These are phyloP conservation scores for Plagodis pulveraria DNA, from an alignment of 2,888 invertebrate species.

Conservation along the genomic window DNA sequence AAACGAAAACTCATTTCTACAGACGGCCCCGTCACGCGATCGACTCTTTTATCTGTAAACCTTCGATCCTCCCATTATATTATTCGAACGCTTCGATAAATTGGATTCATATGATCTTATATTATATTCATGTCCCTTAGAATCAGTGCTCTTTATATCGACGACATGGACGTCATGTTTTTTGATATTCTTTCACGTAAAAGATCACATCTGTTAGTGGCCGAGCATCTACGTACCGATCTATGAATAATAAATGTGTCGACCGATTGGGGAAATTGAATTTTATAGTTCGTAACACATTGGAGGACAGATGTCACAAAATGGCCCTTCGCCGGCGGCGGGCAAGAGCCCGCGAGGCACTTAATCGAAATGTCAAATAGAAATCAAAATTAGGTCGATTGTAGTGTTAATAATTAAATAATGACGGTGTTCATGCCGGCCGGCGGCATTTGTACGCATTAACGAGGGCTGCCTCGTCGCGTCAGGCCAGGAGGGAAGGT, in stretches of 20 bases:
- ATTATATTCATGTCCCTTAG: constrained; percentile 71
- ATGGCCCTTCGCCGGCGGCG: constrained; percentile 73
- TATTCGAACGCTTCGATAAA: constrained; percentile 52
- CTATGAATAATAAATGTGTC: constrained; percentile 84
- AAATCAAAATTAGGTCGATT: constrained; percentile 85
- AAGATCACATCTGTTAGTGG: constrained; percentile 83
- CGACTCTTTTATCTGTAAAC: constrained; percentile 49
- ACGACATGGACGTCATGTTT: constrained; percentile 69
- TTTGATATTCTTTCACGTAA: constrained; percentile 82
- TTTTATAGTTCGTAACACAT: constrained; percentile 84
- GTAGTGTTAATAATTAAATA: constrained; percentile 84
- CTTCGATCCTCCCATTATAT: constrained; percentile 49
- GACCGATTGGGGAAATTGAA: constrained; percentile 85
- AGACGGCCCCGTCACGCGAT: constrained; percentile 62
- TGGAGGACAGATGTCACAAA: constrained; percentile 84
- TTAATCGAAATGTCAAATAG: constrained; percentile 83
- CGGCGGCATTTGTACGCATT: constrained; percentile 61
- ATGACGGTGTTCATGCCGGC: constrained; percentile 62
- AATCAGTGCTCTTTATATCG: constrained; percentile 66
- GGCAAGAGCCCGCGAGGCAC: constrained; percentile 53
- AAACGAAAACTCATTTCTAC: constrained; percentile 59
- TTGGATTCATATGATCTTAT: constrained; percentile 65
- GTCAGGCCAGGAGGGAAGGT: constrained; percentile 64
- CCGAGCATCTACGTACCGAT: constrained; percentile 77
- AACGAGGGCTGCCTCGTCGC: constrained; percentile 44